A percentile compares a stretch with the other conserved stretches of the same genome.
These are phyloP conservation scores for Cataglyphis livida DNA, from an alignment of 2,888 invertebrate species.

Conservation along the genomic window DNA sequence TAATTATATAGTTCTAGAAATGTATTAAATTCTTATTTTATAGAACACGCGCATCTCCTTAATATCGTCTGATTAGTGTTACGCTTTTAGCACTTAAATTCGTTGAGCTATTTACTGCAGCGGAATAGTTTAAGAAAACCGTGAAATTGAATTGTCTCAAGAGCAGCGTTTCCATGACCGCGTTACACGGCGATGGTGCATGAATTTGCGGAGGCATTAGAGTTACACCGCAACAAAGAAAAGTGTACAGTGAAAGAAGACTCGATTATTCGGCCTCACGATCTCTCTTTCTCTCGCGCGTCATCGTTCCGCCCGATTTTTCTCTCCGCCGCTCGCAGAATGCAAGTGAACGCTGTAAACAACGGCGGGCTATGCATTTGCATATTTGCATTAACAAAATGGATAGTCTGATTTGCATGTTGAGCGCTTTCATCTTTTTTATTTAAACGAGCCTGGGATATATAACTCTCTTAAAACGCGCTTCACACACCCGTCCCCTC, in stretches of 20 bases:
- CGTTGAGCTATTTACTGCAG: background rate
- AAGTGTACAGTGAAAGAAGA: slow-evolving; percentile 56
- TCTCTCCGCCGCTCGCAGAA: slow-evolving; percentile 61
- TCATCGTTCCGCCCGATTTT: slow-evolving; percentile 69
- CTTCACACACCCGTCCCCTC: slow-evolving; percentile 29
- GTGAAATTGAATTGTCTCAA: slow-evolving; percentile 52
- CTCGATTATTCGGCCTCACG: slow-evolving; percentile 72
- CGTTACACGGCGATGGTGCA: slow-evolving; percentile 40
- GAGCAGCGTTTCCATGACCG: slow-evolving; percentile 33
- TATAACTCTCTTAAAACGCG: slow-evolving; percentile 62
- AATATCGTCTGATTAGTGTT: slow-evolving; percentile 11
- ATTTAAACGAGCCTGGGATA: slow-evolving; percentile 67
- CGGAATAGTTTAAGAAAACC: slow-evolving; percentile 28
- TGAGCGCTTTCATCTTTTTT: slow-evolving; percentile 75
- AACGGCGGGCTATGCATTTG: slow-evolving; percentile 72
- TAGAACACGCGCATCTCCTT: background rate
- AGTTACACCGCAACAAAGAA: slow-evolving; percentile 58
- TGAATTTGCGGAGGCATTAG: slow-evolving; percentile 61
- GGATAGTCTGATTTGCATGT: slow-evolving; percentile 76
- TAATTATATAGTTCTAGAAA: background rate
- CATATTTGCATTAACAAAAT: slow-evolving; percentile 79
- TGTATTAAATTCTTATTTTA: background rate
- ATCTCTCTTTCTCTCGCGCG: slow-evolving; percentile 50
- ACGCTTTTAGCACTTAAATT: slow-evolving; percentile 24
- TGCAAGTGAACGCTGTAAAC: slow-evolving; percentile 73